Base-by-base conservation (phyloP, 1,140 invertebrate genomes). In the Tachypleus tridentatus region DNA sequence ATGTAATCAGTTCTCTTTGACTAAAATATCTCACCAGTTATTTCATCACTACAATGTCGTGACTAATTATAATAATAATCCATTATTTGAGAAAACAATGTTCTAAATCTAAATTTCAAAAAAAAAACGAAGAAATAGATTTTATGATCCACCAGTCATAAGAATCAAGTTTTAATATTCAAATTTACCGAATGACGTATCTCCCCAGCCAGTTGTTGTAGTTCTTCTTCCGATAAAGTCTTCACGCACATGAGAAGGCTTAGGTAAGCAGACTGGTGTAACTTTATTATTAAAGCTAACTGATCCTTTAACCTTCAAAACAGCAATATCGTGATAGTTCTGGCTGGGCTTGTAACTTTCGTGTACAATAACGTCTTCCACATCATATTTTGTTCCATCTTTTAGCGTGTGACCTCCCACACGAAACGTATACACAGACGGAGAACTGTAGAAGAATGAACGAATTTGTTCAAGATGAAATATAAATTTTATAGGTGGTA, bases 161-260 rank as follows among this genome's bases (percentile, higher is more conserved):
- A 29, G 0, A 29, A 29, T 29, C 29, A 29, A 29, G 29, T 29
- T 29, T 29, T 29, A 29, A 29, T 29, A 1, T 2, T 29, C 29
- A 29, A 29, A 29, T 29, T 87, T 88, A 65, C 84, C 85, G 75
- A 91, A 87, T 51, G 84, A 82, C 8, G 90, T 75, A 0, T 87
- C 89, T 0, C 91, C 91, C 91, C 91, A 94, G 29, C 91, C 91
- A 4, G 88, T 79, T 5, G 87, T 88, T 48, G 85, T 83, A 4
- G 83, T 88, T 61, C 82, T 81, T 4, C 80, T 80, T 10, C 85
- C 87, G 1, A 84, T 82, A 72, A 65, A 11, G 11, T 68, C 51
- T 1, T 11, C 54, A 1, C 59, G 50, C n/a, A 57, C 5, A 3
- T 67, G 49, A 6, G 60, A 60, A 3, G 58, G 63, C 7, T 60